These are phyloP conservation scores for Amblyornis subalaris DNA, from an alignment of 2,113 vertebrate species.

Conservation along the genomic window DNA sequence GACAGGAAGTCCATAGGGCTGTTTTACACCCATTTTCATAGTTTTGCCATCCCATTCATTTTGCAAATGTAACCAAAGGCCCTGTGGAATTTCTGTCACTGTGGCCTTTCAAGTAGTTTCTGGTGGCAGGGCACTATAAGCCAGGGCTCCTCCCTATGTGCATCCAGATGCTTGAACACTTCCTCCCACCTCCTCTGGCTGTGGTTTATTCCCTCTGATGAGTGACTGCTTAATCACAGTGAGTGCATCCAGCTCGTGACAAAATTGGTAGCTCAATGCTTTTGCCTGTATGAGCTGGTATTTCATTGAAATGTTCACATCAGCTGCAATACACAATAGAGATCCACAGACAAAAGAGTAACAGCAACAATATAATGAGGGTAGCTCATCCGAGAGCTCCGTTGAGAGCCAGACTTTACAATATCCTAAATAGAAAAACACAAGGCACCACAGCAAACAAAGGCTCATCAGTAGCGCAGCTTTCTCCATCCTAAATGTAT, in stretches of 20 bases:
- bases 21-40: not conserved
- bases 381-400: not conserved
- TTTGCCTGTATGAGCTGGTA: not conserved
- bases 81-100: not conserved
- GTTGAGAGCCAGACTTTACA: not conserved
- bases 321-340: not conserved
- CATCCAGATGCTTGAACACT: not conserved
- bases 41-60: not conserved
- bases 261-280: not conserved
- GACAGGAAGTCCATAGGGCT: not conserved
- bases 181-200: not conserved
- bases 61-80: not conserved
- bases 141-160: not conserved
- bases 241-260: not conserved
- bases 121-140: not conserved
- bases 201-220: not conserved
- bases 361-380: not conserved
- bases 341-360: not conserved
- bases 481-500: not conserved
- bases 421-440: not conserved
- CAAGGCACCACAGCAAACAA: not conserved
- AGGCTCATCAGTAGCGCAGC: not conserved
- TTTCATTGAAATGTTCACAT: not conserved
- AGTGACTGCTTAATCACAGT: not conserved
- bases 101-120: not conserved